Base-by-base conservation (phyloP, 2,888 invertebrate species). In the Coelopa pilipes region DNA sequence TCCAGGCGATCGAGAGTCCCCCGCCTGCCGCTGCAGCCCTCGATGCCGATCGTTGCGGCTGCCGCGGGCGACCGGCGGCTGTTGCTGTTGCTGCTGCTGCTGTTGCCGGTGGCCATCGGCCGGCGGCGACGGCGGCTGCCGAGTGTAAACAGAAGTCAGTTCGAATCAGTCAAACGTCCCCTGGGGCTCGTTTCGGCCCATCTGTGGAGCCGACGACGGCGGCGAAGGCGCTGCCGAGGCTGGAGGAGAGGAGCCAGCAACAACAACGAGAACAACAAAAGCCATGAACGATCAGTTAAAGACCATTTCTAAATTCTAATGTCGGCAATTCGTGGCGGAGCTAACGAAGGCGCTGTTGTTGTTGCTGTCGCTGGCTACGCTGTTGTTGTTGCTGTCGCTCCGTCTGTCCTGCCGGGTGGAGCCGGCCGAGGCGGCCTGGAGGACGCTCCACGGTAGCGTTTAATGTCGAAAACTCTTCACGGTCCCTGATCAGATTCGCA, bases 381-480 rank as follows among this genome's bases (percentile, higher is more conserved):
- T 34, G 7, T 34, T 34, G 34, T 34, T 34, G 34, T 34, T 34
- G 34, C 7, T 34, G 34, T 7, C 7, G 34, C 7, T 7, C 7
- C 7, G 34, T 12, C 47, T 19, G 47, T 53, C 66, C 17, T 24
- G 21, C 34, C 68, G 50, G 55, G 50, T 68, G 21, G 12, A 34
- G 53, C 15, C 13, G 45, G 46, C 19, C 17, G 50, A 57, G 66
- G 24, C 71, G 55, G 24, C 50, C 60, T 74, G 55, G 74, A 65
- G 45, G 73, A 74, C 72, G 81, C 81, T 79, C 84, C 83, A 84
- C 84, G 82, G 84, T 84, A 84, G 84, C 84, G 76, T 82, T 84
- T 81, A 82, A 81, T 82, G 81, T 82, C 81, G 81, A 82, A 82
- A 83, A 80, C 82, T 80, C 80, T 82, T 83, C 80, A 74, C 75